Conservation (phyloP, 2,888 invertebrate species). For the Cotesia congregata region DNA sequence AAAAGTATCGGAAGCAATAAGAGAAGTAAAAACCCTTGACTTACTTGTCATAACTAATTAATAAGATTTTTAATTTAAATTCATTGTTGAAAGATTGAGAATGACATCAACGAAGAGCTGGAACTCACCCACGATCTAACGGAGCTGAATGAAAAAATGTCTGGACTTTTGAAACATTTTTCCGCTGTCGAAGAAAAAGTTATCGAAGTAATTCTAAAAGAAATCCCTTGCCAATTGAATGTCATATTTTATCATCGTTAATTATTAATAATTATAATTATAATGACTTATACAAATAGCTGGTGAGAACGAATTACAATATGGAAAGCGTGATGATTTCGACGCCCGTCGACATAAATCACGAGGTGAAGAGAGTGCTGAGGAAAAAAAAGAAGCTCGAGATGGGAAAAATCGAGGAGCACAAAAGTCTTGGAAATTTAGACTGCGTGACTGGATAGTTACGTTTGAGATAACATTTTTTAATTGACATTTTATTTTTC, state of each 20-base stretch:
- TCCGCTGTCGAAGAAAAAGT: slow-evolving; percentile 57
- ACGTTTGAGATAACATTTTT: background rate
- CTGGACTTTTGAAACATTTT: slow-evolving; percentile 51
- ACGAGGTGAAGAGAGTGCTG: slow-evolving; percentile 57
- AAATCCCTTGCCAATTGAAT: background rate
- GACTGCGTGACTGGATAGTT: slow-evolving; percentile 13
- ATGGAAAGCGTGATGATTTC: slow-evolving; percentile 59
- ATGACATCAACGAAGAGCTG: slow-evolving; percentile 59
- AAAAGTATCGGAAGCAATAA: slow-evolving; percentile 58
- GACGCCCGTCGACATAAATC: slow-evolving; percentile 61
- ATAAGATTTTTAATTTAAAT: background rate
- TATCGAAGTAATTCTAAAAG: slow-evolving; percentile 55
- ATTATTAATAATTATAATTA: slow-evolving; percentile 35
- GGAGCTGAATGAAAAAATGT: slow-evolving; percentile 54
- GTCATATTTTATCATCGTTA: background rate
- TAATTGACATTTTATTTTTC: slow-evolving; percentile 24
- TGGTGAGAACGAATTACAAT: slow-evolving; percentile 61
- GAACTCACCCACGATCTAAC: slow-evolving; percentile 60
- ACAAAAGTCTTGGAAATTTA: background rate
- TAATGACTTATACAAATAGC: slow-evolving; percentile 45
- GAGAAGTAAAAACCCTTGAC: slow-evolving; percentile 53
- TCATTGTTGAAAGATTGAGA: slow-evolving; percentile 54
- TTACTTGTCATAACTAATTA: slow-evolving; percentile 5
- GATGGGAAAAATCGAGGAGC: background rate
- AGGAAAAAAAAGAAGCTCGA: slow-evolving; percentile 36